Evolutionary conservation across 2,888 invertebrate genomes (phyloP).

Genomic region (Drosophila sordidapex): DNA sequence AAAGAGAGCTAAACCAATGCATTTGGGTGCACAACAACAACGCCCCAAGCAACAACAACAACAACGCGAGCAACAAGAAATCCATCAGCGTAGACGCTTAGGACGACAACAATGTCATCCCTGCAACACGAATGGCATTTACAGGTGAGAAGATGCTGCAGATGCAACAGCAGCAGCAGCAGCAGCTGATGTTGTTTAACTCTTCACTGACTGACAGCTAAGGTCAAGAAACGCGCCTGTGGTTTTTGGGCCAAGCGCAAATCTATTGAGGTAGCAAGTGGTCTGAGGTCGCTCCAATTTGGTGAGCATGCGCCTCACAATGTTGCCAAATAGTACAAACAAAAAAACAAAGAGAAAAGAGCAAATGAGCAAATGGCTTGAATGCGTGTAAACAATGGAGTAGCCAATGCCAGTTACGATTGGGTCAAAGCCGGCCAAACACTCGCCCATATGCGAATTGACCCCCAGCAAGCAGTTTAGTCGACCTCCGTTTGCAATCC

Average conservation of each 20-base stretch:
- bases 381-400: slow-evolving; percentile 39
- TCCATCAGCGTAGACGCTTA: slow-evolving; percentile 72
- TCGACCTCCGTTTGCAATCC: neutral
- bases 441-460: slow-evolving; percentile 1
- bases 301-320: slow-evolving; percentile 54
- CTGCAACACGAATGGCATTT: slow-evolving; percentile 85
- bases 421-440: slow-evolving; percentile 31
- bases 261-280: slow-evolving; percentile 58
- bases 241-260: slow-evolving; percentile 57
- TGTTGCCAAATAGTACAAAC: neutral
- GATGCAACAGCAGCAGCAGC: neutral
- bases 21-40: slow-evolving; percentile 86
- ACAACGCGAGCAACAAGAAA: slow-evolving; percentile 85
- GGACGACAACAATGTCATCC: slow-evolving; percentile 82
- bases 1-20: slow-evolving; percentile 85
- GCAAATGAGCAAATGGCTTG: slow-evolving; percentile 8
- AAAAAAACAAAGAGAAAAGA: neutral
- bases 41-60: slow-evolving; percentile 85
- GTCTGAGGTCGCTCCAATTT: slow-evolving; percentile 48
- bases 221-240: slow-evolving; percentile 67
- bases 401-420: slow-evolving; percentile 10
- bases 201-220: slow-evolving; percentile 27
- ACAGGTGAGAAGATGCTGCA: slow-evolving; percentile 65
- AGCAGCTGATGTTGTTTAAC: slow-evolving; percentile 3
- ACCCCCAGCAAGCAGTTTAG: neutral